Percentiles rank a stretch among this genome's conserved stretches.
Evolutionary conservation across 2,113 vertebrate species (phyloP).

Genomic region (Triplophysa tibetana): DNA sequence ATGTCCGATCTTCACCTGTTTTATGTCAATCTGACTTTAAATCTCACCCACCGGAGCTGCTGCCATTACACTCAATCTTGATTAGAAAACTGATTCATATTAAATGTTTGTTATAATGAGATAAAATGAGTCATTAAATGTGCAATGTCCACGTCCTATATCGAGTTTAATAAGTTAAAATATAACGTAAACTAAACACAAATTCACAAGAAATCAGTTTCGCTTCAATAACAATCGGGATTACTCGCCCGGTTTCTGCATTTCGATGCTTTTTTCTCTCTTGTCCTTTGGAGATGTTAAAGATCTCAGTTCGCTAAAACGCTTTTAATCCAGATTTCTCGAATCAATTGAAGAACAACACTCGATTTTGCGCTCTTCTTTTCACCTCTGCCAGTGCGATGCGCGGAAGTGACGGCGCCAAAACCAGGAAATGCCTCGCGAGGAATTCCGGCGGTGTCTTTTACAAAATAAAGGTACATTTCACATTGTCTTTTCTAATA

Average conservation of each 20-base stretch:
- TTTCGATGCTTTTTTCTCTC: too few relatives aligned
- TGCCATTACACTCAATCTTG: neutral
- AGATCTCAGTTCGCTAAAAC: neutral
- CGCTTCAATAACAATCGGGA: neutral
- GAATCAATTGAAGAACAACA: neutral
- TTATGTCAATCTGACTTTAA: neutral
- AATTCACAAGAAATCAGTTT: neutral
- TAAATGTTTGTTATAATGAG: neutral
- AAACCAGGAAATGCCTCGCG: neutral
- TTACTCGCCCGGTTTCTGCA: neutral
- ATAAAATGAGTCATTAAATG: too few relatives aligned
- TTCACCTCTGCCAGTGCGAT: constrained; percentile 31
- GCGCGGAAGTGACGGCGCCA: constrained; percentile 16
- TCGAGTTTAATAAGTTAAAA: neutral
- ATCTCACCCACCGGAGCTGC: neutral
- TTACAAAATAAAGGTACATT: neutral
- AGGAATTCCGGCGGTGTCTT: neutral
- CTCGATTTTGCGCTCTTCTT: neutral
- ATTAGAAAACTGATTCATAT: too few relatives aligned
- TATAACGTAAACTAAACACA: too few relatives aligned
- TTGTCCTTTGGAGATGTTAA: too few relatives aligned
- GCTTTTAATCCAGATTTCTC: neutral
- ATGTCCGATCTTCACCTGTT: neutral
- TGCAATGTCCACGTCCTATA: too few relatives aligned
- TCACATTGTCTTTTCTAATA: too few relatives aligned